Base-by-base conservation (phyloP, 2,113 vertebrate species). In the Ploceus nigricollis region DNA sequence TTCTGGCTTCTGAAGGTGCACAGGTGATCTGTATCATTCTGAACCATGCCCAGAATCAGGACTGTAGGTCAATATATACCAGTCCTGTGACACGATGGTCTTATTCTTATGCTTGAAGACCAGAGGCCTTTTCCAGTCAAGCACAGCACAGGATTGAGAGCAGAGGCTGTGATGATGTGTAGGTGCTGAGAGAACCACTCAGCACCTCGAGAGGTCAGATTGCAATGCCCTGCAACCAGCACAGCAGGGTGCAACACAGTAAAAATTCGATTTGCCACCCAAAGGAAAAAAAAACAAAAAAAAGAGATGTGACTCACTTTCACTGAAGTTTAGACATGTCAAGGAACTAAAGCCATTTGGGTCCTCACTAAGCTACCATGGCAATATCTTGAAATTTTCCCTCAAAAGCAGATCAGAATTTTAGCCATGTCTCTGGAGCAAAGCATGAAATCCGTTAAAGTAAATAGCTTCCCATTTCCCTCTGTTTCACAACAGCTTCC, bases 381-480 rank as follows among this genome's bases (percentile, higher is more conserved):
- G 83, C 78, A 90, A n/a, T 71, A 82, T 58, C 87, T 95, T 91
- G 89, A 94, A 83, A 96, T 70, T 97, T 97, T 87, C 64, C 97
- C 53, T 96, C 64, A 78, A 95, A 97, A 97, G 65, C 61, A 96
- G 91, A 95, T 85, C 48, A 97, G 92, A 93, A 96, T 94, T 91
- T 93, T 93, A 95, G 71, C 90, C 84, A 87, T 94, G 91, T 95
- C 95, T 88, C 72, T 96, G 86, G 81, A 97, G 91, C 48, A 82
- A 97, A 97, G 93, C 96, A 92, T 97, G 94, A 98, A 98, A 98
- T 97, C 82, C 42, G 25, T 96, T 97, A 94, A 97, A 97, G 95
- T 87, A 88, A 93, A 94, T 88, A 27, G 33, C 89, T 98, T 96
- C 89, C 89, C 71, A 77, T 97, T 97, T 96, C 88, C 88, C 69